phyloP scores from a whole-genome alignment of 1,140 invertebrate genomes.

The Cyclina sinensis region DNA sequence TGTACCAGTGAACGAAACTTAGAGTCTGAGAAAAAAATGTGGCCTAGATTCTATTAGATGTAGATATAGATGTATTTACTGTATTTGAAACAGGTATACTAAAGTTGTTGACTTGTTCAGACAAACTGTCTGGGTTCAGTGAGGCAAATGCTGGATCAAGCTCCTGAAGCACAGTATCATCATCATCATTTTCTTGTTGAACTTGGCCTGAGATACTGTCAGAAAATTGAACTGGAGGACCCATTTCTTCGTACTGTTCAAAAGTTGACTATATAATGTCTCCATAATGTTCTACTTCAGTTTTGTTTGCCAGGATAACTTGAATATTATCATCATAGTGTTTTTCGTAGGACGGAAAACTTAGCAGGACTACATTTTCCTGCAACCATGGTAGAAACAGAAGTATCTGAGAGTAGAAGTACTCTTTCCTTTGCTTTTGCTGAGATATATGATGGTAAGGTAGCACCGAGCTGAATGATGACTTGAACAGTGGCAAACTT shows the following conservation, averaged over 20 bases:
- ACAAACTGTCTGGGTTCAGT: background rate
- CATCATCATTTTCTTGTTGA: background rate
- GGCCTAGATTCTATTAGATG: slow-evolving; percentile 4
- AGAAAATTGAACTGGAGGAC: too few species aligned
- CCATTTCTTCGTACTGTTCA: too few species aligned
- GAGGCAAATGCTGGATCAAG: background rate
- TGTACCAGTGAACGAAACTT: background rate
- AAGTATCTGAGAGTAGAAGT: slow-evolving; percentile 52
- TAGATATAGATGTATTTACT: background rate
- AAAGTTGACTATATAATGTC: too few species aligned
- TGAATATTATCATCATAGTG: too few species aligned
- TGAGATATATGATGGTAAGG: slow-evolving; percentile 58
- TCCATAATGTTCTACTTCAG: too few species aligned
- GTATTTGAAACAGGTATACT: background rate
- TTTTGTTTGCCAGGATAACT: too few species aligned
- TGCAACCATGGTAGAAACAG: slow-evolving; percentile 59
- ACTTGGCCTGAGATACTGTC: too few species aligned
- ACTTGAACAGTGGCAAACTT: slow-evolving; percentile 66
- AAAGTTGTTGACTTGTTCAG: background rate
- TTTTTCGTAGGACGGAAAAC: too few species aligned
- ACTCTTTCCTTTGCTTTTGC: slow-evolving; percentile 51
- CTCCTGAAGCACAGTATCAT: background rate
- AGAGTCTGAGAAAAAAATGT: background rate
- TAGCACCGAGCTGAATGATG: slow-evolving; percentile 33
- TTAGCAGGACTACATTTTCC: too few species aligned